Percentiles rank a stretch among this genome's conserved stretches.
These are phyloP conservation scores for honey bee (Apis mellifera) DNA, from an alignment of 1,140 invertebrate genomes.

Conservation along the genomic window DNA sequence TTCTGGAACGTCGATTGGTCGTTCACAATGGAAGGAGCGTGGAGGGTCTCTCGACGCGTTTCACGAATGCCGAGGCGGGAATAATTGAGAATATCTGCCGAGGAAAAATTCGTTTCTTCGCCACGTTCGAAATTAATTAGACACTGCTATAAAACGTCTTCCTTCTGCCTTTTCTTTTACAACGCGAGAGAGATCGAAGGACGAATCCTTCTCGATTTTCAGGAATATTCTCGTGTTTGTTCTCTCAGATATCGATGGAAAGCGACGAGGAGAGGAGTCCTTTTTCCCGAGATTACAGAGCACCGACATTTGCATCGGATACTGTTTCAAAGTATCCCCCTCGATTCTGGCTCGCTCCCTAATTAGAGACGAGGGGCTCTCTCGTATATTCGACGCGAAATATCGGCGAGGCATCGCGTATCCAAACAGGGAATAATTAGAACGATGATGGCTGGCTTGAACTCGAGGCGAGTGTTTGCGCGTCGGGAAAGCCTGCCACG, in stretches of 20 bases:
- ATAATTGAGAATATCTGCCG: conserved; percentile 59
- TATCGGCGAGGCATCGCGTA: conserved; percentile 23
- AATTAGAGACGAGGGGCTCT: conserved; percentile 38
- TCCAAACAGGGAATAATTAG: conserved; percentile 57
- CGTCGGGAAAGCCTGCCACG: conserved; percentile 60
- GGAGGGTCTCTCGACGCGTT: conserved; percentile 50
- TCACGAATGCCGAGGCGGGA: conserved; percentile 6
- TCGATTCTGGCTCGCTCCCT: neutral
- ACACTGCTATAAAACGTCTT: neutral
- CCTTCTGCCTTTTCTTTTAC: neutral
- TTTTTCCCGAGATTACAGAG: conserved; percentile 5
- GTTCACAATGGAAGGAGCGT: conserved; percentile 6
- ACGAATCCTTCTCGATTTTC: too few species aligned
- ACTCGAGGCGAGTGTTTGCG: conserved; percentile 49
- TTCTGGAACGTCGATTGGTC: conserved; percentile 52
- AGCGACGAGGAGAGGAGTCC: neutral
- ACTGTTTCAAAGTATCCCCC: conserved; percentile 2
- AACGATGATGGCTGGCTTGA: conserved; percentile 57
- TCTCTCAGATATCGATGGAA: conserved; percentile 4
- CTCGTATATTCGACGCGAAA: conserved; percentile 51
- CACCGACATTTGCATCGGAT: neutral
- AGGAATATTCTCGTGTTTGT: neutral
- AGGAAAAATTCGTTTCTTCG: conserved; percentile 33
- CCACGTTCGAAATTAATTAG: conserved; percentile 32
- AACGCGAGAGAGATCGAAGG: neutral